Evolutionary conservation across 1,140 invertebrate genomes (phyloP).

Genomic region (Dolichoris vasculosae): DNA sequence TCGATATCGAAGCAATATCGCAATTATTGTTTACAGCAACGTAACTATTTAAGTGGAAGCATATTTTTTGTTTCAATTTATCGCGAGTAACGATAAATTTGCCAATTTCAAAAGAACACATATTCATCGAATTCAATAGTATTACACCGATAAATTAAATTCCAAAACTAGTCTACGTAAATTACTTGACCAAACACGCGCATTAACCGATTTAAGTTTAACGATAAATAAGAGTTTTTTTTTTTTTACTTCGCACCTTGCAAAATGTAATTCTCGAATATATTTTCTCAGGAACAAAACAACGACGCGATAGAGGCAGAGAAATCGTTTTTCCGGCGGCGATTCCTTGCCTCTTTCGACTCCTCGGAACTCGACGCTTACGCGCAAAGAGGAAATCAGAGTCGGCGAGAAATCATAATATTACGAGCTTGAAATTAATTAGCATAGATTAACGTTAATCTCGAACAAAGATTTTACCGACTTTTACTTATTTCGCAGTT

Average conservation of each 20-base stretch:
- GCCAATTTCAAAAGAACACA: too few relatives aligned
- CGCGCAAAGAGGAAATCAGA: background rate
- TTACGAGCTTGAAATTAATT: background rate
- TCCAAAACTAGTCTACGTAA: too few relatives aligned
- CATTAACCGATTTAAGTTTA: background rate
- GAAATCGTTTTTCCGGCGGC: background rate
- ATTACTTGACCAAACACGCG: background rate
- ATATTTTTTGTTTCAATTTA: too few relatives aligned
- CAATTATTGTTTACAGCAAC: too few relatives aligned
- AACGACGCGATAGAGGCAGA: background rate
- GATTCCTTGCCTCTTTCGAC: background rate
- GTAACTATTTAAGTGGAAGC: too few relatives aligned
- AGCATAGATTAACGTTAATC: background rate
- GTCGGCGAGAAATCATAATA: background rate
- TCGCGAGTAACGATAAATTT: too few relatives aligned
- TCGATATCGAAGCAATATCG: too few relatives aligned
- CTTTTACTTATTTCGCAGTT: background rate
- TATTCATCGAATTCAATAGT: too few relatives aligned
- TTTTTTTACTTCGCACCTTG: background rate
- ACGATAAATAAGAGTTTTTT: background rate
- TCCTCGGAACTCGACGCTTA: background rate
- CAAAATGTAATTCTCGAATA: background rate
- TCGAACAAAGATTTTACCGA: background rate
- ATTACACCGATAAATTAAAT: too few relatives aligned
- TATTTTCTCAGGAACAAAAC: background rate